Conservation (phyloP, 2,797 vertebrate species). For the Myripristis jacobus region DNA sequence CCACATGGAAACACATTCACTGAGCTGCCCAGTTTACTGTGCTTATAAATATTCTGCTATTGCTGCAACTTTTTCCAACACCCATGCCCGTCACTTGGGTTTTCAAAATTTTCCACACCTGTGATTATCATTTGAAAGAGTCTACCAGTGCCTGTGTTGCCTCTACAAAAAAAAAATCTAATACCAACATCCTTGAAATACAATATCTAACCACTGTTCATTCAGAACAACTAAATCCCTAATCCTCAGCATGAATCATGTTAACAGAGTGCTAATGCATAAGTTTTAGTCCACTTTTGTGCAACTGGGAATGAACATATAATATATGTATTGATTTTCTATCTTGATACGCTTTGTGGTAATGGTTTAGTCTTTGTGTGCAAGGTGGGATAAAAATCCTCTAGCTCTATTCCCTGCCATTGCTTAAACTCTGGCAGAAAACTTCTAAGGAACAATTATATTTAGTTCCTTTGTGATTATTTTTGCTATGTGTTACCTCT, state of each 20-base stretch:
- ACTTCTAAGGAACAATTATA: background rate
- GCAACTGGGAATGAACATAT: background rate
- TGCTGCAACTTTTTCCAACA: conserved; percentile 47
- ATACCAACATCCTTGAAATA: background rate
- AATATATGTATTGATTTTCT: background rate
- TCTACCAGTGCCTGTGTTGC: conserved; percentile 6
- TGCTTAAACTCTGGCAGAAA: background rate
- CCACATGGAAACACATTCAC: conserved; percentile 61
- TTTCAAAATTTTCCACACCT: conserved; percentile 19
- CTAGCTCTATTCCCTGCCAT: background rate
- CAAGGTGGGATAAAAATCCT: conserved; percentile 2
- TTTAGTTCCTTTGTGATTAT: conserved; percentile 23
- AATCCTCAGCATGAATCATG: too few relatives aligned
- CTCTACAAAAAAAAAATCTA: background rate
- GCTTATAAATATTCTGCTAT: conserved; percentile 38
- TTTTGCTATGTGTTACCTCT: conserved; percentile 1
- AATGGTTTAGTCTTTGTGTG: background rate
- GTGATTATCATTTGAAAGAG: conserved; percentile 11
- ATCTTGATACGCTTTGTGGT: background rate
- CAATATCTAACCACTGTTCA: background rate
- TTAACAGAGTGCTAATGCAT: background rate
- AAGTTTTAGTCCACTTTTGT: background rate
- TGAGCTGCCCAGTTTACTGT: conserved; percentile 18
- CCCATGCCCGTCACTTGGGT: conserved; percentile 8
- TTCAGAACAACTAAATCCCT: background rate